These are phyloP conservation scores for Macrotis lagotis DNA, from an alignment of 2,113 vertebrate genomes.

Conservation along the genomic window DNA sequence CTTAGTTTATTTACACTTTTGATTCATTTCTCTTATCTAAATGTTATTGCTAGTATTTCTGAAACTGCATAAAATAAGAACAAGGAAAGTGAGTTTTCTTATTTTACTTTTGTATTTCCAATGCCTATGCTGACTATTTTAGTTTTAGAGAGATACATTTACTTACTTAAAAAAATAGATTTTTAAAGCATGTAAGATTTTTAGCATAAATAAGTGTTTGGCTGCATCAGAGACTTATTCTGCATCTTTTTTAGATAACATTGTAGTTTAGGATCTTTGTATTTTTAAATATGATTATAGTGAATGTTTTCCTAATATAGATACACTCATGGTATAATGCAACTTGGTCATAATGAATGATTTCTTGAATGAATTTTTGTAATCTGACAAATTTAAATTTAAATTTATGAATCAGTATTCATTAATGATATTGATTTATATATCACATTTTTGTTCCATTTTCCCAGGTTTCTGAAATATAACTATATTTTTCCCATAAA, in stretches of 20 bases:
- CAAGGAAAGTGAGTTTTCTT: neutral
- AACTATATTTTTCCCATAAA: neutral
- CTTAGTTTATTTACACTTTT: neutral
- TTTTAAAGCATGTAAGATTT: neutral
- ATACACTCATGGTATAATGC: neutral
- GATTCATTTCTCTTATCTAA: neutral
- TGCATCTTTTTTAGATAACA: neutral
- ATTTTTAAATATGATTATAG: neutral
- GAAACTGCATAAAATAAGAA: neutral
- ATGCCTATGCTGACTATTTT: neutral
- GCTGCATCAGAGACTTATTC: neutral
- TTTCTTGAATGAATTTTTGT: neutral
- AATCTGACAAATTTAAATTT: neutral
- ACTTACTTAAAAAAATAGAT: too few relatives aligned
- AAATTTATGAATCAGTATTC: neutral
- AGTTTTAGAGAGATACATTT: neutral
- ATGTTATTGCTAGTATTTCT: neutral
- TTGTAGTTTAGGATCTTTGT: neutral
- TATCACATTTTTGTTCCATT: neutral
- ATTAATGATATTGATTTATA: neutral
- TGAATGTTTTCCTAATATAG: neutral
- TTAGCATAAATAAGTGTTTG: neutral
- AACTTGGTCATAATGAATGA: neutral
- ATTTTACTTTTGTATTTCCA: neutral
- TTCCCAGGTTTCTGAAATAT: neutral